A percentile compares a stretch with the other conserved stretches of the same genome.
Conservation (phyloP, 2,888 invertebrate genomes). For the Eupithecia inturbata region DNA sequence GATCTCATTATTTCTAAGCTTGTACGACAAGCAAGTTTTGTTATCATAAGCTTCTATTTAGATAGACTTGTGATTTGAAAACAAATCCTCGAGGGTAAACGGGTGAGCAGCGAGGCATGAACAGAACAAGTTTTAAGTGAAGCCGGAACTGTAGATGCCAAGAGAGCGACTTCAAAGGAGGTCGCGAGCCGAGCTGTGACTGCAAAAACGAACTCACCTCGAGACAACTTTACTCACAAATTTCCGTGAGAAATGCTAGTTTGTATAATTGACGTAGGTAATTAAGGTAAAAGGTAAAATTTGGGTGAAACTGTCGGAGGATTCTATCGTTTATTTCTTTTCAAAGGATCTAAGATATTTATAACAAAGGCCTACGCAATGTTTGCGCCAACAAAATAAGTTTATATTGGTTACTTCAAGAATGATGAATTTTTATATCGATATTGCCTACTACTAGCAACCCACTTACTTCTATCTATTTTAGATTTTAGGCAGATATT, state of each 20-base stretch:
- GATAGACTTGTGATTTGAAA: conserved; percentile 22
- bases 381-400: too few species aligned
- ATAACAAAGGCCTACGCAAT: too few species aligned
- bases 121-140: conserved; percentile 59
- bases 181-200: conserved; percentile 33
- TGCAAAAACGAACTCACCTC: conserved; percentile 27
- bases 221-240: conserved; percentile 18
- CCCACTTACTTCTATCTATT: too few species aligned
- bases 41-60: background rate
- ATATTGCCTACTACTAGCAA: too few species aligned
- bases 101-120: conserved; percentile 51
- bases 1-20: background rate
- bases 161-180: conserved; percentile 57
- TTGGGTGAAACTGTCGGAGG: background rate
- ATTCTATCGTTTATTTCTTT: background rate
- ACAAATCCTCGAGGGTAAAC: conserved; percentile 35
- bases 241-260: conserved; percentile 4
- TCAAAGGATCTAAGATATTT: background rate
- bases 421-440: too few species aligned
- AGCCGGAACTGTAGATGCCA: conserved; percentile 54
- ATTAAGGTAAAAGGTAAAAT: background rate
- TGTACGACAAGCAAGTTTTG: background rate
- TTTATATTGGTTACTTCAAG: too few species aligned
- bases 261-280: conserved; percentile 4
- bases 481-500: background rate